Conservation (phyloP, 2,888 invertebrate species). For the Therioaphis trifolii region DNA sequence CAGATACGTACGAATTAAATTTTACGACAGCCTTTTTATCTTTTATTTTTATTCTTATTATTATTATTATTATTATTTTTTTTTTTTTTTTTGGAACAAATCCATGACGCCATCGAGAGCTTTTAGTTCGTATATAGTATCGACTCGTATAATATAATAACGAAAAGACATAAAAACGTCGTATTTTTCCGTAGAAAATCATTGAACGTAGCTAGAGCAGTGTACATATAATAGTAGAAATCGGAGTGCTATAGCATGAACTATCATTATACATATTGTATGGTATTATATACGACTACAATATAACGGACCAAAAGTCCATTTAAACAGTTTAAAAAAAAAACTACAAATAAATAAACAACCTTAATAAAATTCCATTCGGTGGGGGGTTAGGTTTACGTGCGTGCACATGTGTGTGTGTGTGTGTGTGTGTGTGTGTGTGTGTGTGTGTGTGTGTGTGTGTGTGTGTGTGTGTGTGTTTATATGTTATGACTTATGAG, state of each 20-base stretch:
- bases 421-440: too few relatives aligned
- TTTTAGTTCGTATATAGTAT: neutral
- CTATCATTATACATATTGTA: too few relatives aligned
- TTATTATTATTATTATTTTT: too few relatives aligned
- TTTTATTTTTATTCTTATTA: too few relatives aligned
- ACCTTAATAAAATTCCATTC: too few relatives aligned
- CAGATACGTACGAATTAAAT: neutral
- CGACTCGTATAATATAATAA: neutral
- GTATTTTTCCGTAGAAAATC: neutral
- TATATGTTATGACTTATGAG: too few relatives aligned
- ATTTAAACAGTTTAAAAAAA: neutral
- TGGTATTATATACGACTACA: neutral
- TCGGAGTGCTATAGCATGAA: too few relatives aligned
- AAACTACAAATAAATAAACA: neutral
- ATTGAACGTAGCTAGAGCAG: neutral
- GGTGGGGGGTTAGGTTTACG: too few relatives aligned
- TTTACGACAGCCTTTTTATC: neutral
- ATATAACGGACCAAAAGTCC: neutral
- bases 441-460: too few relatives aligned
- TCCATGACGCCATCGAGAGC: neutral
- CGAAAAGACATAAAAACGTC: neutral
- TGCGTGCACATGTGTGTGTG: too few relatives aligned
- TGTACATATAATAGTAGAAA: neutral
- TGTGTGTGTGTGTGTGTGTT: too few relatives aligned
- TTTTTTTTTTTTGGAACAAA: neutral